Evolutionary conservation across 2,113 vertebrate species (phyloP).

Genomic region (Varanus salvator): DNA sequence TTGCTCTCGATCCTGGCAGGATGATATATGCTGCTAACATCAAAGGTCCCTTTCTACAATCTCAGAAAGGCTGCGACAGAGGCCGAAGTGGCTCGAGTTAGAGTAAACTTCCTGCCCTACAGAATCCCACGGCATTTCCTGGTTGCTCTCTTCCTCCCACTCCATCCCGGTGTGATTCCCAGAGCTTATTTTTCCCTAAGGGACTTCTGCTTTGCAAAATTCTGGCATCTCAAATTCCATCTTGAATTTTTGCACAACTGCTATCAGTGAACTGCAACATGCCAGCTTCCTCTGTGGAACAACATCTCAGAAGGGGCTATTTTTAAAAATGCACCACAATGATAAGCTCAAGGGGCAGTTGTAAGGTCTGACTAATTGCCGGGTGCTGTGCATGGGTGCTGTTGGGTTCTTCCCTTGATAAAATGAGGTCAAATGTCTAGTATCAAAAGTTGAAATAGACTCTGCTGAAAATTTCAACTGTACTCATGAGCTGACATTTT

Average conservation of each 20-base stretch:
- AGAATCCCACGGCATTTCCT: slow-evolving; percentile 4
- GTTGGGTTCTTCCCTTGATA: background rate
- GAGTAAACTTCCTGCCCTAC: slow-evolving; percentile 10
- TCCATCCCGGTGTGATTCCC: background rate
- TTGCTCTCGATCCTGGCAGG: background rate
- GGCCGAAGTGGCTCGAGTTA: background rate
- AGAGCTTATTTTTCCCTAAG: slow-evolving; percentile 1
- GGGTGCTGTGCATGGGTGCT: background rate
- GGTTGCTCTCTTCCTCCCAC: background rate
- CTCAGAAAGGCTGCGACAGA: background rate
- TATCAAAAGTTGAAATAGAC: no score
- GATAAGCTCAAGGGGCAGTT: background rate
- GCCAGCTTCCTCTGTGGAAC: background rate
- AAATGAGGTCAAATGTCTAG: no score
- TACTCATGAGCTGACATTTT: background rate
- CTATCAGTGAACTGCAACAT: background rate
- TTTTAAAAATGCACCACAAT: background rate
- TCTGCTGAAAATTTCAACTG: no score
- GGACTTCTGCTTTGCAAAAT: background rate
- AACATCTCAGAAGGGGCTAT: background rate
- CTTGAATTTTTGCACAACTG: background rate
- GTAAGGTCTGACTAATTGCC: background rate
- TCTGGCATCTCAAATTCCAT: background rate
- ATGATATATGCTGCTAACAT: background rate
- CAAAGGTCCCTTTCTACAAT: background rate